Conservation (phyloP, 1,140 invertebrate genomes). For the Papilio polytes region DNA sequence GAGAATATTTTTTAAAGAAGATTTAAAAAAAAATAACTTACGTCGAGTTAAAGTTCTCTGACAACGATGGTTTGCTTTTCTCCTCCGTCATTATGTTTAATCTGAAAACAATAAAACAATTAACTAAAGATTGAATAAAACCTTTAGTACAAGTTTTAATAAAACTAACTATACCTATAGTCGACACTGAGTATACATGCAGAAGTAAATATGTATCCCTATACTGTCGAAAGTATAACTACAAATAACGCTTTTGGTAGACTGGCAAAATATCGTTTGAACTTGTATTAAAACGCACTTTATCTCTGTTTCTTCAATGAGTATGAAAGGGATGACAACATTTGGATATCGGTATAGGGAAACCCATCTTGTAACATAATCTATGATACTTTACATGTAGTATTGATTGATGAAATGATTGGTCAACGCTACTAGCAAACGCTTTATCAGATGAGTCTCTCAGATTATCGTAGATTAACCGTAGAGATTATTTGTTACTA, state of each 20-base stretch:
- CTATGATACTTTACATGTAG: background rate
- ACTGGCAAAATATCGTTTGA: no score
- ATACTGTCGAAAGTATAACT: no score
- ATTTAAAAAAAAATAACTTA: no score
- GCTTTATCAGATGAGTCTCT: background rate
- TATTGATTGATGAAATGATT: background rate
- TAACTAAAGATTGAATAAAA: background rate
- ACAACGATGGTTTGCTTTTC: conserved; percentile 10
- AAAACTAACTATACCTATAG: background rate
- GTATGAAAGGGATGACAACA: background rate
- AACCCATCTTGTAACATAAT: background rate
- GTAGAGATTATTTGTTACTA: background rate
- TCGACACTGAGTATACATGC: background rate
- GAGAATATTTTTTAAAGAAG: no score
- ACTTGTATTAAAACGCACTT: background rate
- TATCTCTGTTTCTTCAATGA: background rate
- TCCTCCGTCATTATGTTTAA: conserved; percentile 24
- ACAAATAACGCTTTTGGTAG: no score
- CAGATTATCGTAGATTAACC: background rate
- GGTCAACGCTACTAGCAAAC: background rate
- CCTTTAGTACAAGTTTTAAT: no score
- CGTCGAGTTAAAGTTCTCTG: conserved; percentile 33
- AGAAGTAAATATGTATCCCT: no score
- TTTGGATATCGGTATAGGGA: background rate
- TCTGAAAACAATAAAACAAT: conserved; percentile 16